Percentiles rank a stretch among this genome's conserved stretches.
phyloP scores from a whole-genome alignment of 2,113 vertebrate genomes.

The Dasyprocta punctata region DNA sequence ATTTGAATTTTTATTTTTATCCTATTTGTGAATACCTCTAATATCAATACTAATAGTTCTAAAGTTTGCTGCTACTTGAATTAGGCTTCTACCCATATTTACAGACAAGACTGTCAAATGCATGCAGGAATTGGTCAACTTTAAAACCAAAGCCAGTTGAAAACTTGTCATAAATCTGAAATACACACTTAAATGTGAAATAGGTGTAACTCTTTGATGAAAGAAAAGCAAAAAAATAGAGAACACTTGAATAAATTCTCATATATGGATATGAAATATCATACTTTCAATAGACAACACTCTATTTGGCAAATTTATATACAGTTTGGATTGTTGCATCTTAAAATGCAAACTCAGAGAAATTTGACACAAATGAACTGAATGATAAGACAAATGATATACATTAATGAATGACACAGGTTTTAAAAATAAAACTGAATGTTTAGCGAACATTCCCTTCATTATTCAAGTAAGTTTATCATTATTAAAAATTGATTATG shows the following conservation, averaged over 20 bases:
- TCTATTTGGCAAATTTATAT: background rate
- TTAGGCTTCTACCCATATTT: background rate
- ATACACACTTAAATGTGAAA: background rate
- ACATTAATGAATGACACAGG: background rate
- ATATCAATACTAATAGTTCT: background rate
- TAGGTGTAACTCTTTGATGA: background rate
- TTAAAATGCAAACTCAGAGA: background rate
- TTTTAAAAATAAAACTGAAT: no score
- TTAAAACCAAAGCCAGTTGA: background rate
- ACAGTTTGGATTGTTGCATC: background rate
- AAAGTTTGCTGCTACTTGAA: background rate
- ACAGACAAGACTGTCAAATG: background rate
- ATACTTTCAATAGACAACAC: background rate
- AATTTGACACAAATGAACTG: background rate
- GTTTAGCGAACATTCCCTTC: background rate
- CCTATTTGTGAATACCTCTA: background rate
- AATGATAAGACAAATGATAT: background rate
- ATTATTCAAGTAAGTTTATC: background rate
- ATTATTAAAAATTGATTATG: background rate
- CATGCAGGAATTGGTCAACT: background rate
- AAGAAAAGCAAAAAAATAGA: background rate
- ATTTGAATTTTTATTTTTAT: background rate
- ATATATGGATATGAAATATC: background rate
- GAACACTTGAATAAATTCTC: background rate
- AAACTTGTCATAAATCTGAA: background rate